Conservation (phyloP, 2,797 vertebrate genomes). For the Sparidentex hasta region DNA sequence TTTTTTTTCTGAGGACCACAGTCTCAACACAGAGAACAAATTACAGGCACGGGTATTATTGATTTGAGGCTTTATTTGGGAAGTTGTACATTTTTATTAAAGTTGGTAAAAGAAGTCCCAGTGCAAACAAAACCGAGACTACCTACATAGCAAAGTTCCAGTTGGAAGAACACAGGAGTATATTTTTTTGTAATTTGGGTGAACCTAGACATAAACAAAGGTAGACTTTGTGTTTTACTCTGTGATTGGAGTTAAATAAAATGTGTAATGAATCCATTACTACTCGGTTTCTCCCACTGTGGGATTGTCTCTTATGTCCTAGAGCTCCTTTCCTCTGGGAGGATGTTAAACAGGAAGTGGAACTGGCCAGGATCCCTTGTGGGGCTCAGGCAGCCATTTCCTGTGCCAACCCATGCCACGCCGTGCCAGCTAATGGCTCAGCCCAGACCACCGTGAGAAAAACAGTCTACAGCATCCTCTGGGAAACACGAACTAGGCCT, state of each 20-base stretch:
- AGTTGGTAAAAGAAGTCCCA: too few relatives aligned
- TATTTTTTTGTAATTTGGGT: too few relatives aligned
- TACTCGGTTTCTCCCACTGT: conserved; percentile 11
- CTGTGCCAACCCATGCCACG: conserved; percentile 63
- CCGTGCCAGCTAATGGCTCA: conserved; percentile 53
- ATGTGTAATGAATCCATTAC: conserved; percentile 7
- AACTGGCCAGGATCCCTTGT: conserved; percentile 65
- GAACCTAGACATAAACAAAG: too few relatives aligned
- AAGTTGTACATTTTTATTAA: too few relatives aligned
- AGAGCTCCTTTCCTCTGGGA: conserved; percentile 66
- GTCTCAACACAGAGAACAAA: too few relatives aligned
- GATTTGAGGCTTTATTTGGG: too few relatives aligned
- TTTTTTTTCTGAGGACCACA: too few relatives aligned
- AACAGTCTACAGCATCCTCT: conserved; percentile 39
- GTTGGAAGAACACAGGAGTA: too few relatives aligned
- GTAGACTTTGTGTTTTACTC: not conserved
- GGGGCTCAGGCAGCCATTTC: conserved; percentile 72
- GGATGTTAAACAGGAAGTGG: conserved; percentile 80
- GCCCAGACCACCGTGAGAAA: conserved; percentile 79
- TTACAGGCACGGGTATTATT: too few relatives aligned
- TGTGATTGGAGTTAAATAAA: not conserved
- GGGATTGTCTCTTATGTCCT: conserved; percentile 42
- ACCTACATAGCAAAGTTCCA: too few relatives aligned
- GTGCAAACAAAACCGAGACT: too few relatives aligned
- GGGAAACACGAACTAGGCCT: conserved; percentile 47